Evolutionary conservation across 2,888 invertebrate species (phyloP).

Genomic region (Flabesymbios commensalis): DNA sequence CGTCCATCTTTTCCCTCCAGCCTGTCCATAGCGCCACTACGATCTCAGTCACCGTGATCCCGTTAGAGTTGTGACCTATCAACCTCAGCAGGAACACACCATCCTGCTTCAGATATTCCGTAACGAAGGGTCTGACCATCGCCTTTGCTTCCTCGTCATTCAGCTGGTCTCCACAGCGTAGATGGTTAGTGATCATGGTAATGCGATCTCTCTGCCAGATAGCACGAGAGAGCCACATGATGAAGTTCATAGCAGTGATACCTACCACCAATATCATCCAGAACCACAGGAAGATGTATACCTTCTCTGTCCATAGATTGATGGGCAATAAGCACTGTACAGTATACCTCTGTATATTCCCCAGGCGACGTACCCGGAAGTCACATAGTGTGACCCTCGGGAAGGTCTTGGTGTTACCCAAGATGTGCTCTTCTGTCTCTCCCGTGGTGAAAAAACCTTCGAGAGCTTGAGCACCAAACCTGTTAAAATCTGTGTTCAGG

Average conservation of each 20-base stretch:
- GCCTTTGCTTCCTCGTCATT: slow-evolving; percentile 3
- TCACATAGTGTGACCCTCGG: slow-evolving; percentile 29
- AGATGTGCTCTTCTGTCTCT: background rate
- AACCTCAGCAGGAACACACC: slow-evolving; percentile 29
- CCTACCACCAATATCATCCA: slow-evolving; percentile 63
- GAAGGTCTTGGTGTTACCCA: slow-evolving; percentile 13
- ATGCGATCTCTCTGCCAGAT: slow-evolving; percentile 17
- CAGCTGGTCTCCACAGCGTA: slow-evolving; percentile 7
- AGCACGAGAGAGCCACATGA: slow-evolving; percentile 58
- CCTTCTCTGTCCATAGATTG: slow-evolving; percentile 47
- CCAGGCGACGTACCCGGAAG: slow-evolving; percentile 39
- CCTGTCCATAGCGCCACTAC: slow-evolving; percentile 22
- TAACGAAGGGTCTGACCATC: slow-evolving; percentile 12
- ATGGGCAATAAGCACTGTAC: slow-evolving; percentile 60
- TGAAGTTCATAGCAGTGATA: slow-evolving; percentile 58
- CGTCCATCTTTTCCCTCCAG: no score
- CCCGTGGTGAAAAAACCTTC: background rate
- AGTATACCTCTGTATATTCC: slow-evolving; percentile 62
- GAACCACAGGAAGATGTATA: slow-evolving; percentile 64
- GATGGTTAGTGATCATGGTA: slow-evolving; percentile 50
- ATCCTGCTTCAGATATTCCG: slow-evolving; percentile 24
- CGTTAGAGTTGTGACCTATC: slow-evolving; percentile 28
- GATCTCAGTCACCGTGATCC: slow-evolving; percentile 24
- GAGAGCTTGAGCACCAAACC: slow-evolving; percentile 14
- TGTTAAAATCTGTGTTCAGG: slow-evolving; percentile 21